phyloP scores from a whole-genome alignment of 2,797 vertebrate species.

The Fistularia commersonii region DNA sequence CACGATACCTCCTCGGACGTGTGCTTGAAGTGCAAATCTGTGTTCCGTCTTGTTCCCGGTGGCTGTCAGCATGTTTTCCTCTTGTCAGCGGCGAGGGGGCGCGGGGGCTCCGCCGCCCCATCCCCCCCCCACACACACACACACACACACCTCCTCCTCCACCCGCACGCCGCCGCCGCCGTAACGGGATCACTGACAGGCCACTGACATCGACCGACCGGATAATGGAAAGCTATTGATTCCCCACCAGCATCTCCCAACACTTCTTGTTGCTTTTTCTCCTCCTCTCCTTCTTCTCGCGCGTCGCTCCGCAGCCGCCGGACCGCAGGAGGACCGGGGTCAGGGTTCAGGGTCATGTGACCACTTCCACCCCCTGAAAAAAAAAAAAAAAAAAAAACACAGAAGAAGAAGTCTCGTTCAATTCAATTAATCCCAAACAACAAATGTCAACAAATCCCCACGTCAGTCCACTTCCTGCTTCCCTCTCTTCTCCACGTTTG shows the following conservation, averaged over 20 bases:
- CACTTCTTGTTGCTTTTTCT: slow-evolving; percentile 54
- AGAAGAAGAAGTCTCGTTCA: no score
- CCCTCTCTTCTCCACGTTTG: slow-evolving; percentile 32
- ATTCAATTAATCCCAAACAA: neutral
- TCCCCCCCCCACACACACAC: no score
- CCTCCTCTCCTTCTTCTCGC: no score
- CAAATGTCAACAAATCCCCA: no score
- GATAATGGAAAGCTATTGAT: slow-evolving; percentile 99
- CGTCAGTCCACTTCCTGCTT: no score
- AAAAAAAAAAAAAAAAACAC: no score
- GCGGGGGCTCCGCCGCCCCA: no score
- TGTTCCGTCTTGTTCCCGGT: slow-evolving; percentile 91
- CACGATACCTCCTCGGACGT: slow-evolving; percentile 73
- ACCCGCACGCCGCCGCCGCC: slow-evolving; percentile 70
- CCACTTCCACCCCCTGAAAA: no score
- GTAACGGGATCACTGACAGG: slow-evolving; percentile 98
- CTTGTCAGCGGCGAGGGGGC: slow-evolving; percentile 95
- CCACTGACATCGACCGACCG: slow-evolving; percentile 93
- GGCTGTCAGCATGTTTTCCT: slow-evolving; percentile 92
- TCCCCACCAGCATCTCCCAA: no score
- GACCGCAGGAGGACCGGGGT: no score
- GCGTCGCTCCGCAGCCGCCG: no score
- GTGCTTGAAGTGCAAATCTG: slow-evolving; percentile 89
- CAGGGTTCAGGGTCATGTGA: no score
- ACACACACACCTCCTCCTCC: slow-evolving; percentile 69